Conservation (phyloP, 2,113 vertebrate genomes). For the Emydura subglobosa region DNA sequence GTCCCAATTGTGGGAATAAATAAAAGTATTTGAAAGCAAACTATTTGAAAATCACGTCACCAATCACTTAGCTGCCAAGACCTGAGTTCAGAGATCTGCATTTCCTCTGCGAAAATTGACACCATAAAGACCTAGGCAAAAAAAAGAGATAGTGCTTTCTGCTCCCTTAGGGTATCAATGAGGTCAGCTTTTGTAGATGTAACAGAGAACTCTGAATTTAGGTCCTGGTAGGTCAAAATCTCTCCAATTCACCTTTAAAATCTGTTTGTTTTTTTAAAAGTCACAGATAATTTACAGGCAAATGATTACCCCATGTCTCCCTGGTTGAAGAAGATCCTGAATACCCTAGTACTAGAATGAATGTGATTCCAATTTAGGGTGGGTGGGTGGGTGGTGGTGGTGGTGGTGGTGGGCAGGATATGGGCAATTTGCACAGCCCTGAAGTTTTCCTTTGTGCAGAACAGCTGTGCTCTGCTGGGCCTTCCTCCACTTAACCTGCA, state of each 20-base stretch:
- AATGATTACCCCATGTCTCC: not conserved
- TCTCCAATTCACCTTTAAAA: accelerated
- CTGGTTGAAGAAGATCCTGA: accelerated
- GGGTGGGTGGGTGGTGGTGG: not conserved
- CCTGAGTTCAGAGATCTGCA: not conserved
- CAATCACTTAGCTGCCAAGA: not conserved
- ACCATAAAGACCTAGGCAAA: not conserved
- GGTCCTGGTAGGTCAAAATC: not conserved
- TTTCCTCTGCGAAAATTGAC: not conserved
- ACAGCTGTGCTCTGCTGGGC: not conserved
- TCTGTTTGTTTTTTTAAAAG: not conserved
- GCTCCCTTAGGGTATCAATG: not conserved
- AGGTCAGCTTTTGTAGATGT: accelerated
- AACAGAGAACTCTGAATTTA: not conserved
- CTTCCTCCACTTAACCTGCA: accelerated
- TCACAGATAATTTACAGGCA: not conserved
- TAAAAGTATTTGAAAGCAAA: not conserved
- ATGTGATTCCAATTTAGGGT: not conserved
- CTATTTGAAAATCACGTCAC: not conserved
- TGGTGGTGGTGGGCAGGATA: not conserved
- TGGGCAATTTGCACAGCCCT: not conserved
- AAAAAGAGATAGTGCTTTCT: not conserved
- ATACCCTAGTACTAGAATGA: not conserved
- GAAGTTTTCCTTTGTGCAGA: not conserved
- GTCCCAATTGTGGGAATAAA: not conserved